These are phyloP conservation scores for Triplophysa dalaica DNA, from an alignment of 2,113 vertebrate species.

Conservation along the genomic window DNA sequence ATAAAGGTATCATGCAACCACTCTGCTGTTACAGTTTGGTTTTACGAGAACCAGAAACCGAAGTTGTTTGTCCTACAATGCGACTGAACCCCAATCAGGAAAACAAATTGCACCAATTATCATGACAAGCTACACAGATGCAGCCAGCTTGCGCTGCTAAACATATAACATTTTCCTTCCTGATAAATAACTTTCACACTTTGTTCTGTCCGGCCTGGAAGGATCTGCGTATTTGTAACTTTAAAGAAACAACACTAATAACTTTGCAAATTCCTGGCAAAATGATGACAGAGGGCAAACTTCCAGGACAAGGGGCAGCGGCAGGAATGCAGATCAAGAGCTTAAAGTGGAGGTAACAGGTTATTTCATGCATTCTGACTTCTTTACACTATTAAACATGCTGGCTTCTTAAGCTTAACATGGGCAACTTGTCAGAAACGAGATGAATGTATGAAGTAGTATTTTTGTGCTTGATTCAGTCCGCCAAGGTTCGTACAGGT, in stretches of 20 bases:
- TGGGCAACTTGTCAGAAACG: too few relatives aligned
- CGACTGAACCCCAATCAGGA: conserved; percentile 61
- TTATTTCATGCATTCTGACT: too few relatives aligned
- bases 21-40: not conserved
- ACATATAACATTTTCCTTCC: conserved; percentile 69
- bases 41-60: conserved; percentile 37
- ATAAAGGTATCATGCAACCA: not conserved
- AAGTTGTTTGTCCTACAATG: conserved; percentile 66
- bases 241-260: conserved; percentile 44
- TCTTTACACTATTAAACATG: too few relatives aligned
- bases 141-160: conserved; percentile 71
- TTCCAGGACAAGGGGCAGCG: conserved; percentile 12
- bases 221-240: conserved; percentile 55
- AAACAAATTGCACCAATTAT: conserved; percentile 75
- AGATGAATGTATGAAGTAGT: too few relatives aligned
- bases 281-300: conserved; percentile 24
- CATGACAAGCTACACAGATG: conserved; percentile 68
- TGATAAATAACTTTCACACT: conserved; percentile 67
- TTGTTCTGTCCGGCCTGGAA: conserved; percentile 55
- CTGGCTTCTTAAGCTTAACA: too few relatives aligned
- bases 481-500: too few relatives aligned
- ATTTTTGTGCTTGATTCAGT: too few relatives aligned
- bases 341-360: too few relatives aligned
- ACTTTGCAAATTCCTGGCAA: conserved; percentile 52
- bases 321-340: conserved; percentile 8